phyloP scores from a whole-genome alignment of 2,888 invertebrate genomes.

The Lochmaea capreae region DNA sequence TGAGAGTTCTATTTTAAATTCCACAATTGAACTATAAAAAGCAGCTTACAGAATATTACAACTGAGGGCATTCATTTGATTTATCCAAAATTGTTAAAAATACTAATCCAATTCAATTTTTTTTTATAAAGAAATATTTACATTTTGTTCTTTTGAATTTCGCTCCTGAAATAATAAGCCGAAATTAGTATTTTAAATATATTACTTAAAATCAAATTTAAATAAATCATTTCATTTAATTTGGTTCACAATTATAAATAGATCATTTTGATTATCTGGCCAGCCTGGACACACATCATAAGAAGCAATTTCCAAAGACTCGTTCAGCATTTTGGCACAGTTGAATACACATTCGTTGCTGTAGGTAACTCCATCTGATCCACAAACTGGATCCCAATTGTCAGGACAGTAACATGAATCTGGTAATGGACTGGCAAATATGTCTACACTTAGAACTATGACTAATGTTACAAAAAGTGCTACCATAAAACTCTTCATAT shows the following conservation, averaged over 20 bases:
- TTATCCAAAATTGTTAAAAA: too few relatives aligned
- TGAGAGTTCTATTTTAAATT: too few relatives aligned
- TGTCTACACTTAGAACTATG: not conserved
- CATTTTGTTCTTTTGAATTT: too few relatives aligned
- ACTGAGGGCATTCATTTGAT: too few relatives aligned
- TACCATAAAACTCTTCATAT: not conserved
- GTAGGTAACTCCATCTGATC: not conserved
- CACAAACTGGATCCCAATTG: not conserved
- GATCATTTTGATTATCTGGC: not conserved
- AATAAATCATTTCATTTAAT: not conserved
- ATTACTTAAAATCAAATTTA: too few relatives aligned
- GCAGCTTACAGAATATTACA: too few relatives aligned
- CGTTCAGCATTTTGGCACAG: not conserved
- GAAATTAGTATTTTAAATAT: not conserved
- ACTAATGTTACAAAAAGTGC: not conserved
- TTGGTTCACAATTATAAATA: not conserved
- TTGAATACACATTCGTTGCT: not conserved
- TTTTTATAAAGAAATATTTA: too few relatives aligned
- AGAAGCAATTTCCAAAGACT: not conserved
- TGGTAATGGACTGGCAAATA: too few relatives aligned
- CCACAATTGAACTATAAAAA: too few relatives aligned
- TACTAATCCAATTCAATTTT: too few relatives aligned
- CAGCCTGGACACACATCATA: not conserved
- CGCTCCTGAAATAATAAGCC: not conserved
- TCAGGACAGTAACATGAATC: not conserved